These are phyloP conservation scores for Gymnogyps californianus DNA, from an alignment of 2,113 vertebrate species.

Conservation along the genomic window DNA sequence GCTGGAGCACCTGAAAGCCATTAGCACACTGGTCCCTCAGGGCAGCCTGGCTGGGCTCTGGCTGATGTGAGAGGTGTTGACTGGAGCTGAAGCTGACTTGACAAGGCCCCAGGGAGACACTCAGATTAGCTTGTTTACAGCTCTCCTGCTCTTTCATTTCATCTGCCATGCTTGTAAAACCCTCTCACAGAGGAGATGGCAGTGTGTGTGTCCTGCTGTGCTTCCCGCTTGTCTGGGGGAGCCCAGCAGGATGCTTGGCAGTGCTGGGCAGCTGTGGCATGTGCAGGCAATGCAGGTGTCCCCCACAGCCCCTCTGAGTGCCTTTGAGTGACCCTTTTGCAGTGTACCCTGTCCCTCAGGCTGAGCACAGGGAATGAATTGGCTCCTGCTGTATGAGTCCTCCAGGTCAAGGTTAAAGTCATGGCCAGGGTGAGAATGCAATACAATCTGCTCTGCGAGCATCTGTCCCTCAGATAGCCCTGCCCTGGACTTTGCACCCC, in stretches of 20 bases:
- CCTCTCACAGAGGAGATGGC: neutral
- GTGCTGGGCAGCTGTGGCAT: neutral
- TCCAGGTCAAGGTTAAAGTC: neutral
- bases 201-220: neutral
- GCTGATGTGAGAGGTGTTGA: slow-evolving; percentile 11
- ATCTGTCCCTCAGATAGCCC: neutral
- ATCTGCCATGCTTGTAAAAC: slow-evolving; percentile 4
- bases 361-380: neutral
- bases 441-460: neutral
- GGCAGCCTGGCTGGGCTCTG: neutral
- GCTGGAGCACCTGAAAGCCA: slow-evolving; percentile 15
- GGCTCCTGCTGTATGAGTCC: neutral
- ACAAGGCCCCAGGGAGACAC: slow-evolving; percentile 13
- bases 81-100: slow-evolving; percentile 4
- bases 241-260: neutral
- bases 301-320: neutral
- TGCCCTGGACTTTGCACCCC: neutral
- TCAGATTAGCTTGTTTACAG: slow-evolving; percentile 34
- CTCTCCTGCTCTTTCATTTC: neutral
- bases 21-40: neutral
- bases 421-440: neutral
- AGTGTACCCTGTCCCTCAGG: neutral
- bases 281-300: neutral
- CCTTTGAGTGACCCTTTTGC: neutral
- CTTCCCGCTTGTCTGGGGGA: neutral